These are phyloP conservation scores for Therioaphis trifolii DNA, from an alignment of 2,888 invertebrate species.

Conservation along the genomic window DNA sequence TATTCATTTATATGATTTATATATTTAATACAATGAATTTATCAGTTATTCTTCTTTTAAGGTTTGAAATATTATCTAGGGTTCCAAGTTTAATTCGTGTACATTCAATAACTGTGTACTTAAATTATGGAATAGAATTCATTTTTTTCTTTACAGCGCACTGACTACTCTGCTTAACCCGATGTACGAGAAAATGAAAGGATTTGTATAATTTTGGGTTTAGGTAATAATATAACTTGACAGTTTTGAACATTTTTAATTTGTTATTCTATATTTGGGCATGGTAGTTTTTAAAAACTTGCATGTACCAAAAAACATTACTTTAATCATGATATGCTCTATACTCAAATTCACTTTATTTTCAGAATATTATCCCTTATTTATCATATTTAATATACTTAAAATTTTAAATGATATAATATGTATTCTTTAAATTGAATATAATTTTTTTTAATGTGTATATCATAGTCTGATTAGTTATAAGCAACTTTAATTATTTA, in stretches of 20 bases:
- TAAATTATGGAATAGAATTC: constrained; percentile 40
- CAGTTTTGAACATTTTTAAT: constrained; percentile 2
- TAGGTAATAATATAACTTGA: constrained; percentile 38
- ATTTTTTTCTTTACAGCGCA: constrained; percentile 41
- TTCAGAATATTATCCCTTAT: not conserved
- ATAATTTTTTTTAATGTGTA: not conserved
- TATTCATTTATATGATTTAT: constrained; percentile 5
- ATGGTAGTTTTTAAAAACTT: constrained; percentile 22
- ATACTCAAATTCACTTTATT: constrained; percentile 3
- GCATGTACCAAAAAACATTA: constrained; percentile 36
- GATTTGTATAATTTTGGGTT: constrained; percentile 44
- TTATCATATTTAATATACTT: not conserved
- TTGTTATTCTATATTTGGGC: constrained; percentile 14
- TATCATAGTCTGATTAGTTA: not conserved
- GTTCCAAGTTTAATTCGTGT: constrained; percentile 15
- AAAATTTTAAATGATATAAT: not conserved
- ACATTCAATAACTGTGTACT: constrained; percentile 36
- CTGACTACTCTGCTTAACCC: constrained; percentile 35
- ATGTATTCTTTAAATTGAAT: not conserved
- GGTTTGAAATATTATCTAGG: not conserved
- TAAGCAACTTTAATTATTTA: not conserved
- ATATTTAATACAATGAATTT: constrained; percentile 16
- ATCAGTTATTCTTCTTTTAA: constrained; percentile 39
- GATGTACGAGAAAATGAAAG: constrained; percentile 41
- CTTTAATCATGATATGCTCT: not conserved